Evolutionary conservation across 2,888 invertebrate species (phyloP).

Genomic region (Ophonus ardosiacus): DNA sequence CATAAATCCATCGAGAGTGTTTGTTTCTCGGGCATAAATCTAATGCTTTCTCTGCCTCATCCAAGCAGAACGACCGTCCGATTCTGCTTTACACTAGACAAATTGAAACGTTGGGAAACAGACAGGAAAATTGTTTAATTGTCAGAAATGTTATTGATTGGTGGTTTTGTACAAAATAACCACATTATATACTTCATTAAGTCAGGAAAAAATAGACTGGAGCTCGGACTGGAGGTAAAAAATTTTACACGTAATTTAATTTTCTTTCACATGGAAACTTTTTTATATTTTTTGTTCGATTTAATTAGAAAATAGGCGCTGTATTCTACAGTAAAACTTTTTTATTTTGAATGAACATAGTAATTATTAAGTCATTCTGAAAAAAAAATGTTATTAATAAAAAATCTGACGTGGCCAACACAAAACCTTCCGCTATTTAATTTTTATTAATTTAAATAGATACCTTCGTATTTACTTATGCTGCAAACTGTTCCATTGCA

Average conservation of each 20-base stretch:
- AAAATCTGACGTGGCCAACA: no score
- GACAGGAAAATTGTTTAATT: slow-evolving; percentile 34
- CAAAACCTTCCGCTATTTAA: no score
- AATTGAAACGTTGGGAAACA: slow-evolving; percentile 13
- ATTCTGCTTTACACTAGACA: background rate
- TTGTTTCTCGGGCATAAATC: background rate
- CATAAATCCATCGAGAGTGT: background rate
- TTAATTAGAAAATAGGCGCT: background rate
- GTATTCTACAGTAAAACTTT: background rate
- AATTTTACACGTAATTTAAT: background rate
- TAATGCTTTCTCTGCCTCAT: background rate
- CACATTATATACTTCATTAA: background rate
- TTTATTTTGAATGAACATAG: background rate
- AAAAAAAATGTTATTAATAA: no score
- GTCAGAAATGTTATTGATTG: background rate
- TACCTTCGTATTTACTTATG: no score
- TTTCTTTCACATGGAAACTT: background rate
- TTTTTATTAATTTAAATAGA: no score
- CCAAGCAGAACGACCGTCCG: background rate
- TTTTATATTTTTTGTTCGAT: background rate
- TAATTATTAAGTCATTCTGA: no score
- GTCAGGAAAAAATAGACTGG: background rate
- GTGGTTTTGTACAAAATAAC: background rate
- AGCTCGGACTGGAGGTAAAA: background rate
- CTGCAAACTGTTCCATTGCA: no score